Base-by-base conservation (phyloP, 2,888 invertebrate species). In the Drosophila meridionalis region DNA sequence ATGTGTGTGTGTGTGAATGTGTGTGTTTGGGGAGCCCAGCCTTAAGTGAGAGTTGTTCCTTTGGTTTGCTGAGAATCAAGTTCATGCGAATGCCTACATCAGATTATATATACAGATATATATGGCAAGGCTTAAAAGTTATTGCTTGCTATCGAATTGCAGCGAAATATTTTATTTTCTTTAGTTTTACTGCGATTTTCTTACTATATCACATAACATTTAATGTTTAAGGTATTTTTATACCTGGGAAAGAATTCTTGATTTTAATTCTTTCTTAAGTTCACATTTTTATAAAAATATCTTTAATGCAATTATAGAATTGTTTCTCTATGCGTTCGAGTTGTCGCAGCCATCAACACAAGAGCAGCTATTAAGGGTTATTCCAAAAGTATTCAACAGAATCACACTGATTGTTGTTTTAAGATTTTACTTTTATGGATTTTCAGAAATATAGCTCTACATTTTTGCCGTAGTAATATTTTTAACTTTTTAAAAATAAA, bases 41-140 rank as follows among this genome's bases (percentile, higher is more conserved):
- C 58, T 58, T 42, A 36, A 47, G 48, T 28, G 34, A 42, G 45
- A 57, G 30, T 52, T 28, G 57, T 40, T 56, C 50, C 73, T 78
- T 71, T 62, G 58, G 42, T 34, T 30, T 32, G 14, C 28, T 5
- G 8, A 32, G 28, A 34, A 60, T 61, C 58, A 28, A n/a, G 52
- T 62, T 70, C n/a, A 14, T 32, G 8, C 4, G 30, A 28, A 38
- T 68, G 43, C 43, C 43, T 36, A 48, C 38, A 34, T 11, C 67
- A 14, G 47, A 66, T 47, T 47, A 9, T 26, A 45, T 45, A 36
- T 38, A 66, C 8, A 11, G 5, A 11, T 32, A n/a, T 32, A 55
- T 45, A 38, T 62, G 11, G 36, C 30, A 42, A 50, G 14, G 26
- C 48, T 5, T 65, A 1, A 34, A 55, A n/a, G 34, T 40, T 64